Percentiles rank a stretch among this genome's conserved stretches.
These are phyloP conservation scores for Tortrix viridana DNA, from an alignment of 2,888 invertebrate genomes.

Conservation along the genomic window DNA sequence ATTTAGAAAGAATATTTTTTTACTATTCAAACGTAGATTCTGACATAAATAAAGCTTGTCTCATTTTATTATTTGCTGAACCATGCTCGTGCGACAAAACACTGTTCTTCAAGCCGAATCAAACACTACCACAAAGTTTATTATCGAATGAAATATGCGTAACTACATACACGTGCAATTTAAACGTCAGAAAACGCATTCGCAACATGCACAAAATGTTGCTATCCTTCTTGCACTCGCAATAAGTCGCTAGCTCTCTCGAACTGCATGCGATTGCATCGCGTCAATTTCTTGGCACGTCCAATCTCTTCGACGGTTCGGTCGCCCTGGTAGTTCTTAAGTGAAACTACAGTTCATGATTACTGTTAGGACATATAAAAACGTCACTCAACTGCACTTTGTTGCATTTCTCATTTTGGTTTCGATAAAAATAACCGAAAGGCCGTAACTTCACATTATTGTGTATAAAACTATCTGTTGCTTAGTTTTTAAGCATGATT, in stretches of 20 bases:
- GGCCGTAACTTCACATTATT: too few species aligned
- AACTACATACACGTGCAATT: constrained; percentile 54
- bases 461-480: too few species aligned
- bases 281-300: constrained; percentile 64
- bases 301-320: constrained; percentile 61
- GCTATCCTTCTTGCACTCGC: constrained; percentile 65
- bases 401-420: background rate
- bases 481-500: too few species aligned
- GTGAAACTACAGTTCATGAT: constrained; percentile 62
- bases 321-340: constrained; percentile 68
- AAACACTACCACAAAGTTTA: constrained; percentile 49
- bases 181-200: constrained; percentile 56
- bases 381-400: constrained; percentile 26
- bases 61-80: constrained; percentile 4
- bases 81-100: constrained; percentile 16
- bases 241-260: constrained; percentile 50
- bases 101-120: constrained; percentile 40
- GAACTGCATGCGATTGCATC: constrained; percentile 69
- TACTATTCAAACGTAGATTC: background rate
- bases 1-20: background rate
- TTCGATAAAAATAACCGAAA: background rate
- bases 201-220: constrained; percentile 55
- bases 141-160: constrained; percentile 56
- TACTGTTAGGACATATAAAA: constrained; percentile 28
- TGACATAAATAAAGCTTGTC: background rate